phyloP scores from a whole-genome alignment of 2,113 vertebrate species.

The Tetrax tetrax region DNA sequence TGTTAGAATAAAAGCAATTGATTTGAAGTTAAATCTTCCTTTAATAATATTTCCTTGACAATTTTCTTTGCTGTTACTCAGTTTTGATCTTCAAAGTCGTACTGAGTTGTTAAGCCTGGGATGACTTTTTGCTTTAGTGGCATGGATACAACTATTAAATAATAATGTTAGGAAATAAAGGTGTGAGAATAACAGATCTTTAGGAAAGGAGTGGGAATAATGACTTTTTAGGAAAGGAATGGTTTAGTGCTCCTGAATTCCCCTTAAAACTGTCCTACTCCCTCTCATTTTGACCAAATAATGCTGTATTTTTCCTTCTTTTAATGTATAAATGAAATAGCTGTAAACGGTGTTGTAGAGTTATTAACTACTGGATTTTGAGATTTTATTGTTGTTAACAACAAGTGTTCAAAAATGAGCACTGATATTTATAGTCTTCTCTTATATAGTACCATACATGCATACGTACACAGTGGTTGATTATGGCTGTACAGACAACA shows the following conservation, averaged over 20 bases:
- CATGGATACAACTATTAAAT: not conserved
- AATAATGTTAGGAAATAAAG: not conserved
- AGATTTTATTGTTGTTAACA: not conserved
- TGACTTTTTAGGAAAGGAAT: not conserved
- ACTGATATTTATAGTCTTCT: not conserved
- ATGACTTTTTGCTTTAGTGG: not conserved
- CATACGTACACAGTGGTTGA: not conserved
- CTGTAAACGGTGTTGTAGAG: not conserved
- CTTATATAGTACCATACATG: not conserved
- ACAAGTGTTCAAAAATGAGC: not conserved
- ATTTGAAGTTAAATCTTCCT: slow-evolving; percentile 35
- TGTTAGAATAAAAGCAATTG: slow-evolving; percentile 32
- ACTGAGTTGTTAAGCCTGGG: not conserved
- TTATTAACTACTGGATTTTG: not conserved
- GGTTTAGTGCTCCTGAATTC: not conserved
- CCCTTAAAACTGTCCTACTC: not conserved
- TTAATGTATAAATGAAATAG: not conserved
- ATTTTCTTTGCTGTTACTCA: slow-evolving; percentile 8
- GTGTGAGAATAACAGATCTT: not conserved
- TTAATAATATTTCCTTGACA: not conserved
- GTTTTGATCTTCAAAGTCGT: not conserved
- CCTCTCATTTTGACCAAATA: not conserved
- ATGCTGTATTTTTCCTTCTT: not conserved
- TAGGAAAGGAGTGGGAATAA: not conserved
- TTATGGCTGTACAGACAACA: not conserved